Evolutionary conservation across 2,113 vertebrate genomes (phyloP), one percentile per base, ranked within the genome.

Genomic region (Strigops habroptila): DNA sequence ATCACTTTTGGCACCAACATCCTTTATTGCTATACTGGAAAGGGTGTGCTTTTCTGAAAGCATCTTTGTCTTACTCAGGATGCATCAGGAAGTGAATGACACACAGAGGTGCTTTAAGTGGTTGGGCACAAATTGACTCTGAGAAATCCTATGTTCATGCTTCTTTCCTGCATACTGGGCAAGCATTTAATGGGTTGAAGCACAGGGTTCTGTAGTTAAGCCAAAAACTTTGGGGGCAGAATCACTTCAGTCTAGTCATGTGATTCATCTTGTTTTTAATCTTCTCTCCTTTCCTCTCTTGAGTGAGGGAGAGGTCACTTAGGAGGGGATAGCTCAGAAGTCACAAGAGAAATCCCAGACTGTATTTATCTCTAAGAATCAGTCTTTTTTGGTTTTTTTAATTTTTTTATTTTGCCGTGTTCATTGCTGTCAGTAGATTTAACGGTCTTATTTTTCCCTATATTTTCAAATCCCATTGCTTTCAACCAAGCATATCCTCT

Each of bases 251-350:
- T 85, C 43, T 82, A 75, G 21, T 19, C 3, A 1, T 76, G 51
- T 68, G 48, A 68, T 82, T 94, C 33, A 43, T 88, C 39, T 55
- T 75, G n/a, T 4, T 90, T 95, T 87, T 82, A 73, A 62, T 73
- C 46, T 86, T 90, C 55, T 62, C 41, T 94, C 18, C 18, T 82
- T 31, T 86, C 24, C 14, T 71, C 14, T 81, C 31, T 59, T 60
- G 14, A 70, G 31, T 55, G 30, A 60, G 33, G 28, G 46, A 70
- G 73, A 94, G 55, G 27, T 93, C 57, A 30, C 28, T 82, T 30
- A 68, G 31, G 23, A 91, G 27, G 8, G 12, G 6, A n/a, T 81
- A 78, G 27, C 35, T 84, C 43, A 46, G 65, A 70, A 93, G 69
- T 79, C 30, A 86, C 53, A 33, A 82, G 33, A 55, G 48, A 84